Conservation (phyloP, 2,113 vertebrate genomes). For the Bambusicola thoracicus region DNA sequence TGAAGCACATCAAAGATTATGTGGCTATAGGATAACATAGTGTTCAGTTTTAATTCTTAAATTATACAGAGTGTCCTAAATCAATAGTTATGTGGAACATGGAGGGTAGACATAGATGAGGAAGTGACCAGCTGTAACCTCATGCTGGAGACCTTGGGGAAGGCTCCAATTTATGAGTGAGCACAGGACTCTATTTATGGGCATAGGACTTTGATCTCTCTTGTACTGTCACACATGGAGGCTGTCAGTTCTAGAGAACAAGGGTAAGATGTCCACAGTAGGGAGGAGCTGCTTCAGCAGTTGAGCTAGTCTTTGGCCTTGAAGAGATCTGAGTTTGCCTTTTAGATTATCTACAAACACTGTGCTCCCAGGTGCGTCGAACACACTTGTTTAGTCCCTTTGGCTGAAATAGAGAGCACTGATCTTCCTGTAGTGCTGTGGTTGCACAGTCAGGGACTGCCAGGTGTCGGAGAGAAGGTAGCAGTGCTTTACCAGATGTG, state of each 20-base stretch:
- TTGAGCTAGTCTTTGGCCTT: not conserved
- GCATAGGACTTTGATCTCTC: not conserved
- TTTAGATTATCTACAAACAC: not conserved
- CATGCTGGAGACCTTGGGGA: not conserved
- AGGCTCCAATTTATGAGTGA: not conserved
- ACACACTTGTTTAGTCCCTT: not conserved
- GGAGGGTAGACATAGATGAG: not conserved
- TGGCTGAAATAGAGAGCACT: not conserved
- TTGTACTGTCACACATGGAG: not conserved
- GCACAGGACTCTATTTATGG: not conserved
- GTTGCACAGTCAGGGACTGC: not conserved
- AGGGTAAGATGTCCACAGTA: not conserved
- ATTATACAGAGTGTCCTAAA: conserved; percentile 35
- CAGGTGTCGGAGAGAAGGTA: not conserved
- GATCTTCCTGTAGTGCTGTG: not conserved
- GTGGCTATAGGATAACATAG: conserved; percentile 55
- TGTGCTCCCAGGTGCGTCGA: not conserved
- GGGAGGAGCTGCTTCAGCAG: not conserved
- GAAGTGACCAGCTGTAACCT: conserved; percentile 21
- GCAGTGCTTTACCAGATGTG: not conserved
- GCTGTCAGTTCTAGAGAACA: not conserved
- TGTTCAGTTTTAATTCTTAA: conserved; percentile 57
- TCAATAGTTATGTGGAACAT: not conserved
- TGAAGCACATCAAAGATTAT: conserved; percentile 48
- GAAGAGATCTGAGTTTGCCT: not conserved